phyloP scores from a whole-genome alignment of 2,888 invertebrate species.

The Drosophila prolongata region DNA sequence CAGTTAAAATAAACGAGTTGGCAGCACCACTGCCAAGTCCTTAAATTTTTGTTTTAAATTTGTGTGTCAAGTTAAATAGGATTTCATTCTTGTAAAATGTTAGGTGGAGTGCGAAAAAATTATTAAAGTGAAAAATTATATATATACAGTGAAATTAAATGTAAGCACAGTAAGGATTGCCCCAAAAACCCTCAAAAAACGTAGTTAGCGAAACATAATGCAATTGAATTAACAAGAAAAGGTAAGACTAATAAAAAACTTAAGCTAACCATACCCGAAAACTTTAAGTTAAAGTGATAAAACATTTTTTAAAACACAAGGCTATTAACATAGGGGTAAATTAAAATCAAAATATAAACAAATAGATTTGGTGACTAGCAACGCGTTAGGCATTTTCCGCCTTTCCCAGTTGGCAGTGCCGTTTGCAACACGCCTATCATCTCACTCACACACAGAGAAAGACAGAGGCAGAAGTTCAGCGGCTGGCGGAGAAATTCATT shows the following conservation, averaged over 20 bases:
- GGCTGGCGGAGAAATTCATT: constrained; percentile 75
- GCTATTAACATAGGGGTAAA: not conserved
- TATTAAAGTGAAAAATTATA: not conserved
- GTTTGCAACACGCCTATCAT: constrained; percentile 69
- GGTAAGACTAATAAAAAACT: not conserved
- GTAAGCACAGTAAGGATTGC: not conserved
- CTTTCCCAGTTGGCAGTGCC: constrained; percentile 56
- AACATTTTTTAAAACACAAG: not conserved
- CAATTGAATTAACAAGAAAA: not conserved
- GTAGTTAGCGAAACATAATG: not conserved
- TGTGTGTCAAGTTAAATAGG: not conserved
- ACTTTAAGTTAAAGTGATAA: too few species aligned
- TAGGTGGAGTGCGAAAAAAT: not conserved
- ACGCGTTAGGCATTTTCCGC: constrained; percentile 35
- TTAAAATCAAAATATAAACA: constrained; percentile 12
- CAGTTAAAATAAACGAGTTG: constrained; percentile 47
- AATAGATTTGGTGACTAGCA: not conserved
- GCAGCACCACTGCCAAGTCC: constrained; percentile 45
- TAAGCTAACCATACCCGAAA: not conserved
- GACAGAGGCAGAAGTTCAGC: constrained; percentile 72
- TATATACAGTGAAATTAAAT: not conserved
- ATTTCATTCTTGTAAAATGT: not conserved
- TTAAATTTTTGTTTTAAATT: not conserved
- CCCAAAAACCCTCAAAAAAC: not conserved
- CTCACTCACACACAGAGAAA: constrained; percentile 70